Base-by-base conservation (phyloP, 2,888 invertebrate genomes). In the Oligia fasciuncula region DNA sequence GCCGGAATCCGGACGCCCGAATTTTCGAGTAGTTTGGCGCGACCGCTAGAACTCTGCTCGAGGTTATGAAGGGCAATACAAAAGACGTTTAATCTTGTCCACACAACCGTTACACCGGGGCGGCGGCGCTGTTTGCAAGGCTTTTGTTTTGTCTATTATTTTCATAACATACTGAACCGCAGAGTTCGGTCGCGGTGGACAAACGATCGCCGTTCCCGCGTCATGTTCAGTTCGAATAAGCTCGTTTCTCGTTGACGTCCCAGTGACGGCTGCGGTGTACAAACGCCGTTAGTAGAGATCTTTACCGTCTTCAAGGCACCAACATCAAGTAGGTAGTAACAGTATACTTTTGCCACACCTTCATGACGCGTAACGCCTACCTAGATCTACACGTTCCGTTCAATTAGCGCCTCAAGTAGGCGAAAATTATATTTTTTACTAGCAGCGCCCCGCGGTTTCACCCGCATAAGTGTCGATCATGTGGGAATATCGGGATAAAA, bases 401-500 rank as follows among this genome's bases (percentile, higher is more conserved):
- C 69, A 83, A 83, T 86, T 84, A 83, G 40, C 78, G 72, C 57
- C 17, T 51, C 60, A 75, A 62, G 71, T 75, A 75, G 68, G 77
- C 63, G 70, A 62, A 51, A 74, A 68, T 81, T 71, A 62, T 65
- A 35, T 57, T 71, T 67, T 29, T 66, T 46, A 81, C 40, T 40
- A 40, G 40, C 40, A 40, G 40, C 40, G 5, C 40, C 40, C 40
- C 40, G 40, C 40, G 40, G 40, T 40, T 40, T 40, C 40, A 40
- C 40, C 40, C 40, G 40, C 40, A 40, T 40, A 5, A 40, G 5
- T 40, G 40, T 40, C 40, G 40, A 40, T 40, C 40, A 0, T 5
- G 40, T 40, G 4, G 40, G 4, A 40, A 40, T 40, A 40, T 4
- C 4, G 0, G 3, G 40, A 40, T 40, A 40, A 40, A 40, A 40